phyloP scores from a whole-genome alignment of 1,140 invertebrate species.

The Eufriesea mexicana region DNA sequence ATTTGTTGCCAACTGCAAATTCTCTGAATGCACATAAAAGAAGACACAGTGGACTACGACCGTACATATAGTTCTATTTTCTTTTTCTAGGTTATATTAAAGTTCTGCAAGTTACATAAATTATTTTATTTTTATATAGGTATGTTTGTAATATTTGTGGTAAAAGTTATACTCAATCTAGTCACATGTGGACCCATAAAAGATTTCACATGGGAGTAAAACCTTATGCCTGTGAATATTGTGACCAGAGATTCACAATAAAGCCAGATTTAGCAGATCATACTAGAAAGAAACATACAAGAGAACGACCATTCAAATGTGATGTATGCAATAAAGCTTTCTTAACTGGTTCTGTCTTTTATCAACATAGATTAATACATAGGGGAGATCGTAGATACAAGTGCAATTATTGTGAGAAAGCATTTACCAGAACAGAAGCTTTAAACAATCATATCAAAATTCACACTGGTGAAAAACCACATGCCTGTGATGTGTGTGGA shows the following conservation, averaged over 20 bases:
- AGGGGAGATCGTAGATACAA: conserved; percentile 91
- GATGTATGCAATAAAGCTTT: conserved; percentile 88
- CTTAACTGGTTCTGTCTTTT: conserved; percentile 88
- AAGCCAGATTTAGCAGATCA: conserved; percentile 87
- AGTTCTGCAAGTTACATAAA: not conserved
- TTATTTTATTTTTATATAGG: not conserved
- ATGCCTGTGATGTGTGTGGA: conserved; percentile 86
- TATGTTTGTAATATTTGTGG: conserved; percentile 84
- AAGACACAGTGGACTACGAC: conserved; percentile 81
- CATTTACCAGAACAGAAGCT: conserved; percentile 84
- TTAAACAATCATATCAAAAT: conserved; percentile 86
- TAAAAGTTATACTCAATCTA: conserved; percentile 85
- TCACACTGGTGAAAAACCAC: conserved; percentile 88
- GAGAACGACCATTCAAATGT: conserved; percentile 88
- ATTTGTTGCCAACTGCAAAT: conserved; percentile 74
- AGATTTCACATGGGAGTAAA: conserved; percentile 85
- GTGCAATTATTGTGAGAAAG: conserved; percentile 85
- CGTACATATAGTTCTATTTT: conserved; percentile 72
- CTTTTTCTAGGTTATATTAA: not conserved
- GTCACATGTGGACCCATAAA: conserved; percentile 85
- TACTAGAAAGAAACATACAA: conserved; percentile 85
- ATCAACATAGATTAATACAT: conserved; percentile 89
- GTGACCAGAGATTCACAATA: conserved; percentile 85
- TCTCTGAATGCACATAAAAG: conserved; percentile 77
- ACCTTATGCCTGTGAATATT: conserved; percentile 84